Conservation (phyloP, 92 coral and sea anemone species). For the Bergia sp. region DNA sequence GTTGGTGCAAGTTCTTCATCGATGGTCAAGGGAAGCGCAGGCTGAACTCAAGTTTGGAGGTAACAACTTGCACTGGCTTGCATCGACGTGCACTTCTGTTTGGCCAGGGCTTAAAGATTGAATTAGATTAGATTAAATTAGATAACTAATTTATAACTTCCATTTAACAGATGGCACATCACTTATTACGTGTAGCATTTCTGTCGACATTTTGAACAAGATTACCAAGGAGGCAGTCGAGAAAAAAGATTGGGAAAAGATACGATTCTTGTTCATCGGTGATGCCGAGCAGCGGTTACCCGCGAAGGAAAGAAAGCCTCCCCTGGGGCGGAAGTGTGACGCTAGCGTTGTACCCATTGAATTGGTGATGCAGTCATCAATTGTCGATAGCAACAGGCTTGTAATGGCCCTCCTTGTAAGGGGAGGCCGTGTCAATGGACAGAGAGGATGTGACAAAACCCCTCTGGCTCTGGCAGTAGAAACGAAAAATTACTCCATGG, state of each 20-base stretch:
- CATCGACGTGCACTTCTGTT: too few relatives aligned
- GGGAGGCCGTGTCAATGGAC: conserved; percentile 59
- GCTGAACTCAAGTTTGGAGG: too few relatives aligned
- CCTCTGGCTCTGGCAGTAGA: conserved; percentile 66
- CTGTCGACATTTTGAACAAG: conserved; percentile 43
- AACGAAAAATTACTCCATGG: conserved; percentile 52
- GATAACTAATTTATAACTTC: neutral
- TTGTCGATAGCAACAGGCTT: conserved; percentile 49
- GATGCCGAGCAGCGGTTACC: conserved; percentile 11
- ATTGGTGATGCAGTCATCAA: conserved; percentile 53
- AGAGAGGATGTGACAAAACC: conserved; percentile 33
- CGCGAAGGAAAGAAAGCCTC: neutral
- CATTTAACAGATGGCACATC: conserved; percentile 52
- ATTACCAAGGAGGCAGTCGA: conserved; percentile 56
- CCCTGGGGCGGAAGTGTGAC: conserved; percentile 37
- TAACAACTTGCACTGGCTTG: too few relatives aligned
- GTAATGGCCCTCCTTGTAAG: conserved; percentile 47
- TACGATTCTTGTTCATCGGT: conserved; percentile 61
- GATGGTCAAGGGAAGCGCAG: too few relatives aligned
- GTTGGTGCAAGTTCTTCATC: too few relatives aligned
- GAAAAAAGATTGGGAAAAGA: conserved; percentile 44
- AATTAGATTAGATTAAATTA: too few relatives aligned
- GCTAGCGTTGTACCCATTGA: conserved; percentile 64
- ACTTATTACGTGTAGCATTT: conserved; percentile 50
- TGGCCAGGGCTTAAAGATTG: too few relatives aligned